A percentile compares a stretch with the other conserved stretches of the same genome.
Conservation (phyloP, 2,797 vertebrate species). For the Diplodus puntazzo region DNA sequence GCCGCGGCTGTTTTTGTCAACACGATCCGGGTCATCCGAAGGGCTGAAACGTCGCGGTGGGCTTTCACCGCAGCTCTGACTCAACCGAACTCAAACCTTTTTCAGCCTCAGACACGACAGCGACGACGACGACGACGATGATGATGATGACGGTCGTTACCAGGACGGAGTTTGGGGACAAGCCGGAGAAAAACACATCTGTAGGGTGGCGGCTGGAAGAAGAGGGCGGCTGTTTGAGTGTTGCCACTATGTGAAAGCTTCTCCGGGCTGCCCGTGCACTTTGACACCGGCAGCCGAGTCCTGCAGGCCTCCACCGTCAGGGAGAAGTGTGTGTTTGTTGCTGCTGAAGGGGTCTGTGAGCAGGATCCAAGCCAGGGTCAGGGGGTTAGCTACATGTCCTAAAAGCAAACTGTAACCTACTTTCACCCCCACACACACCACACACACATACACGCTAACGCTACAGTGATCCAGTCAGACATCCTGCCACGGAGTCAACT, state of each 20-base stretch:
- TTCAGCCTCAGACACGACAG: slow-evolving; percentile 44
- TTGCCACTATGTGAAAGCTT: slow-evolving; percentile 80
- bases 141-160: background rate
- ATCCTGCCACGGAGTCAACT: slow-evolving; percentile 42
- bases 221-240: slow-evolving; percentile 68
- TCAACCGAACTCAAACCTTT: slow-evolving; percentile 40
- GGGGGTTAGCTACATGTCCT: slow-evolving; percentile 80
- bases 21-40: slow-evolving; percentile 44
- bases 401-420: slow-evolving; percentile 85
- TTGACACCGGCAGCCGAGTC: slow-evolving; percentile 78
- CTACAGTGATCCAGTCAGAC: slow-evolving; percentile 35
- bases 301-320: slow-evolving; percentile 64
- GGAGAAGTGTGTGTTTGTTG: slow-evolving; percentile 53
- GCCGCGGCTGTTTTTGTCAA: slow-evolving; percentile 59
- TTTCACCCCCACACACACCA: slow-evolving; percentile 59
- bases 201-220: slow-evolving; percentile 28
- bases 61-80: slow-evolving; percentile 26
- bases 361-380: slow-evolving; percentile 82
- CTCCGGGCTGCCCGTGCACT: slow-evolving; percentile 81
- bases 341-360: slow-evolving; percentile 72
- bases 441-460: slow-evolving; percentile 25
- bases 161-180: slow-evolving; percentile 51
- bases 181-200: slow-evolving; percentile 43
- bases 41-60: slow-evolving; percentile 31
- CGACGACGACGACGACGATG: too few relatives aligned